phyloP scores from a whole-genome alignment of 1,140 invertebrate genomes.

The Battus philenor region DNA sequence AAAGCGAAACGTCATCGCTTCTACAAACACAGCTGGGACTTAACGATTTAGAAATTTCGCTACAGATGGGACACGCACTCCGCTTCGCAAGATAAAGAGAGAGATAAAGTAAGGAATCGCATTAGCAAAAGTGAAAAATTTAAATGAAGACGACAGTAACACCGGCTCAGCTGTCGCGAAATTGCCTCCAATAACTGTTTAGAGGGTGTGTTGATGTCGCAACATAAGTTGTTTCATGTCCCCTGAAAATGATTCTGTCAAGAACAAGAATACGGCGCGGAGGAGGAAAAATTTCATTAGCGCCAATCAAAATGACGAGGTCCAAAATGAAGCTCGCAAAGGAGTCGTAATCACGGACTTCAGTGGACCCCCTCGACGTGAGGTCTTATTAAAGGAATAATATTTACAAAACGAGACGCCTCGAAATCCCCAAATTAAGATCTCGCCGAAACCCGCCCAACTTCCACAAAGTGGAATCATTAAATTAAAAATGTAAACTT shows the following conservation, averaged over 20 bases:
- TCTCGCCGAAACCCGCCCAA: constrained; percentile 73
- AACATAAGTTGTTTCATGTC: constrained; percentile 45
- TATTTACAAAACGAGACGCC: constrained; percentile 76
- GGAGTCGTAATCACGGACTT: constrained; percentile 73
- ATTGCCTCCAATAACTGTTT: constrained; percentile 58
- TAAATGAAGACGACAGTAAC: constrained; percentile 62
- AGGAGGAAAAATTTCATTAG: constrained; percentile 76
- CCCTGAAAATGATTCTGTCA: constrained; percentile 68
- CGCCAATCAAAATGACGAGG: constrained; percentile 75
- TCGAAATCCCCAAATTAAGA: constrained; percentile 76
- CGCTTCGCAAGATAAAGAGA: constrained; percentile 54
- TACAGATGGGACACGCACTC: constrained; percentile 73
- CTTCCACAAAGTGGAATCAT: constrained; percentile 77
- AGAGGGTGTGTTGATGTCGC: constrained; percentile 59
- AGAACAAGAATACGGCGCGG: constrained; percentile 65
- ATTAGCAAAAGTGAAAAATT: constrained; percentile 70
- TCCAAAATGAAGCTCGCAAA: constrained; percentile 71
- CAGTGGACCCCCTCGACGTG: constrained; percentile 69
- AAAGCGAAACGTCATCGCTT: constrained; percentile 73
- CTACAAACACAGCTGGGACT: constrained; percentile 67
- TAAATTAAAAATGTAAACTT: constrained; percentile 78
- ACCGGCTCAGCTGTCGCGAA: constrained; percentile 52
- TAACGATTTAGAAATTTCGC: constrained; percentile 70
- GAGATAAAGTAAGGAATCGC: constrained; percentile 69
- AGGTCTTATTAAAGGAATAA: constrained; percentile 76